These are phyloP conservation scores for Pterobdella sp. DNA, from an alignment of 2,888 invertebrate species.

Conservation along the genomic window DNA sequence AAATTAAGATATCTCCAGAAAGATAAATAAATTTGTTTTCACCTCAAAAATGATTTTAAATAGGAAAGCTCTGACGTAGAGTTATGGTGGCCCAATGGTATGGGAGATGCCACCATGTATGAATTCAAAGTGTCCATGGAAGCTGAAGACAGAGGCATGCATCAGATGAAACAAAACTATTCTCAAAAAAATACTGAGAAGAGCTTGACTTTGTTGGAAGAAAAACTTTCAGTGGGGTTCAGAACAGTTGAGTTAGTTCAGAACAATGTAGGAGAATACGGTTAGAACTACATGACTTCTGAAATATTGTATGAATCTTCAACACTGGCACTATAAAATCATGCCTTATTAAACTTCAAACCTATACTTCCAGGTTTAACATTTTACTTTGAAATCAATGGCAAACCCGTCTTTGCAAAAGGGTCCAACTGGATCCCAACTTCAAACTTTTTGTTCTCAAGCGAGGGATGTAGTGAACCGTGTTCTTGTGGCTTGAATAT, in stretches of 20 bases:
- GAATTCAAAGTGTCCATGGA: slow-evolving; percentile 31
- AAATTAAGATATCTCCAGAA: too few relatives aligned
- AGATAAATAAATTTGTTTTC: neutral
- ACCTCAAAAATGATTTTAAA: neutral
- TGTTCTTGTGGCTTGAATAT: too few relatives aligned
- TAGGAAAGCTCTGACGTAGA: slow-evolving; percentile 10
- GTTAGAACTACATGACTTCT: neutral
- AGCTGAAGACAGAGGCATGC: neutral
- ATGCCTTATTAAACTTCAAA: too few relatives aligned
- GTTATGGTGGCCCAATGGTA: slow-evolving; percentile 90
- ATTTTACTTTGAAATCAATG: slow-evolving; percentile 82
- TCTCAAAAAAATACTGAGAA: neutral
- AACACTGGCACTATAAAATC: neutral
- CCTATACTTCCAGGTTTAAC: slow-evolving; percentile 54
- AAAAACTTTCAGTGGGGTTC: slow-evolving; percentile 70
- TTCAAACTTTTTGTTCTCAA: slow-evolving; percentile 62
- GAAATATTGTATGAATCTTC: neutral
- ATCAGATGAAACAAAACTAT: neutral
- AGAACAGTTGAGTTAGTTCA: slow-evolving; percentile 75
- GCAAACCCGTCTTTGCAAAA: slow-evolving; percentile 78
- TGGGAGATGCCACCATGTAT: slow-evolving; percentile 64
- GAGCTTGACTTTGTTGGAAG: slow-evolving; percentile 43
- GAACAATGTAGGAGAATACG: slow-evolving; percentile 53
- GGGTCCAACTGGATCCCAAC: slow-evolving; percentile 89
- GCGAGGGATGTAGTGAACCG: too few relatives aligned